Base-by-base conservation (phyloP, 2,113 vertebrate genomes). In the Rattus rattus region DNA sequence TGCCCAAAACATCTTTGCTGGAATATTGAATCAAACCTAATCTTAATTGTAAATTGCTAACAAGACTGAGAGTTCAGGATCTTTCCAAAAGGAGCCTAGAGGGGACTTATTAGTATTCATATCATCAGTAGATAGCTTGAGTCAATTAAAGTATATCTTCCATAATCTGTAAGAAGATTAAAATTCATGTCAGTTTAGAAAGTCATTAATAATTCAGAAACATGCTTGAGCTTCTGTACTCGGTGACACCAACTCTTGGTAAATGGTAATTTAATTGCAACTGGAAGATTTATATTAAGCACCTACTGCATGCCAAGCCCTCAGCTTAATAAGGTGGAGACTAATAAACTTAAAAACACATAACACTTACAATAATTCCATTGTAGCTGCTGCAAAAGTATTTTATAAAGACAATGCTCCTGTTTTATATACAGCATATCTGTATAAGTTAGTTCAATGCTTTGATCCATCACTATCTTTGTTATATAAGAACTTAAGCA, bases 131-230 rank as follows among this genome's bases (percentile, higher is more conserved):
- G 79, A 90, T 22, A 96, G 63, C 90, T 88, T 90, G 63, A 94
- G 88, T 93, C 90, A 96, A 96, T 97, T 96, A 95, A 88, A 96
- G 22, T 84, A 86, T 80, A 94, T 63, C 63, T 96, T 94, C 95
- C 77, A 96, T 49, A 94, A 96, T 88, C 94, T 95, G 9, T 56
- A 94, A 86, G 81, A 47, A 95, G 49, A 96, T 96, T 97, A 96
- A 90, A 95, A 95, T 63, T 79, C 59, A 94, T n/a, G 70, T 33
- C 75, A 81, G 33, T 93, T 95, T 95, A 77, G 36, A 90, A 96
- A 94, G 26, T 39, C 84, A 96, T 96, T 92, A 94, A 73, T 92
- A 96, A 91, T 93, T 97, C 54, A 96, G 93, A 91, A 92, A 36
- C 13, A 81, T 67, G 47, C 80, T 95, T 92, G 56, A 92, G 94